These are phyloP conservation scores for Hydrophis major DNA, from an alignment of 2,797 vertebrate species.

Conservation along the genomic window DNA sequence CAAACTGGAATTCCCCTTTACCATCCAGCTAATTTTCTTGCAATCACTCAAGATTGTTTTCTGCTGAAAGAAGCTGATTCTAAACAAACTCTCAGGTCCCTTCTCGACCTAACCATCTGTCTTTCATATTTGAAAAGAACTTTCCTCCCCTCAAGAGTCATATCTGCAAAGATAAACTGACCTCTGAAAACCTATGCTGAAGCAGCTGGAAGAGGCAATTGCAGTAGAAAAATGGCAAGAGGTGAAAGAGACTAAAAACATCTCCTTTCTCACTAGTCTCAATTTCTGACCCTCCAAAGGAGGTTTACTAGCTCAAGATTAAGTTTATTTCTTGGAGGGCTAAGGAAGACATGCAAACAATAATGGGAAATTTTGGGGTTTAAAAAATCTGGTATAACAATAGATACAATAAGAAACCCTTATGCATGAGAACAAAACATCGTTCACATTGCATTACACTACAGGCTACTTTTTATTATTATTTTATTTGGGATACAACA, in stretches of 20 bases:
- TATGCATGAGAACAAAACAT: neutral
- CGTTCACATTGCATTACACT: neutral
- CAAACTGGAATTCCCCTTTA: slow-evolving; percentile 20
- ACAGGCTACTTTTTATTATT: neutral
- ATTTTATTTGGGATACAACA: neutral
- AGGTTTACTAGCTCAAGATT: neutral
- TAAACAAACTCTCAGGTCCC: neutral
- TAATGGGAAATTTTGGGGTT: neutral
- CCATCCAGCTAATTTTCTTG: neutral
- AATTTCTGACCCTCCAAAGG: neutral
- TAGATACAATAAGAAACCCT: neutral
- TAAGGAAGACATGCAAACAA: neutral
- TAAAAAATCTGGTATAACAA: neutral
- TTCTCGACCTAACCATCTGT: neutral
- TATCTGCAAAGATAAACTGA: neutral
- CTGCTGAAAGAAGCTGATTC: neutral
- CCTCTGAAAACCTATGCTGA: neutral
- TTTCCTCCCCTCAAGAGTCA: neutral
- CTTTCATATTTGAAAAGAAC: neutral
- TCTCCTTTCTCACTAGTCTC: neutral
- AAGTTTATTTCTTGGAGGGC: neutral
- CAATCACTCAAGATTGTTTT: neutral
- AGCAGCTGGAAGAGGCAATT: neutral
- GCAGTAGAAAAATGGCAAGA: neutral
- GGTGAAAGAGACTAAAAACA: no score